Base-by-base conservation (phyloP, 2,888 invertebrate genomes). In the Cryptophagus acutangulus region DNA sequence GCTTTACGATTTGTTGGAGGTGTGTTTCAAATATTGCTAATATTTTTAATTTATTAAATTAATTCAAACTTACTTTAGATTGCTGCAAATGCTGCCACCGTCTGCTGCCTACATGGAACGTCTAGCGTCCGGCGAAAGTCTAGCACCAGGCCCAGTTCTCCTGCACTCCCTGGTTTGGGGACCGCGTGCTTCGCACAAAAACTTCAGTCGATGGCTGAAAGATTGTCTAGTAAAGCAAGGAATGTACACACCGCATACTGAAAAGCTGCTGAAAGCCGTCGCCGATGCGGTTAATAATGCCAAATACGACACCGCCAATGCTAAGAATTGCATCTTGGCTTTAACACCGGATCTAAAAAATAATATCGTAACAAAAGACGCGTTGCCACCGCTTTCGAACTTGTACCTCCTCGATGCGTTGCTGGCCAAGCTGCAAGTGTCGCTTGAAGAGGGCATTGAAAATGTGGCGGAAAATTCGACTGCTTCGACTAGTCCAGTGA, bases 161-260 rank as follows among this genome's bases (percentile, higher is more conserved):
- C 72, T 94, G 26, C 88, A 93, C 71, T 87, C 91, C 0, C 71
- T 93, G 4, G 74, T 93, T 6, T 94, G 94, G 94, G 88, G 89
- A 3, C 87, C 93, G 3, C 75, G 93, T 30, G 82, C 89, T 1
- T 82, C 82, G 20, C 84, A 88, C 65, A 87, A 90, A 68, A 81
- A 85, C 3, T 89, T 87, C 67, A 82, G 82, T 55, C 82, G 87
- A 26, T 94, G 93, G 87, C 78, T 92, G 58, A 92, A 92, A 63
- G 93, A 94, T 63, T 89, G 87, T 39, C 75, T 94, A 1, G 87
- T 90, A 3, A 90, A 89, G 59, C 91, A 92, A 72, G 90, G 90
- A 45, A 83, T 90, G 81, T 89, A 87, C 55, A 87, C 88, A 0
- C 87, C 88, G 52, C 77, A 78, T 48, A 81, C 83, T 1, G 86